phyloP scores from a whole-genome alignment of 2,888 invertebrate genomes.

The Cheiracanthium punctorium region DNA sequence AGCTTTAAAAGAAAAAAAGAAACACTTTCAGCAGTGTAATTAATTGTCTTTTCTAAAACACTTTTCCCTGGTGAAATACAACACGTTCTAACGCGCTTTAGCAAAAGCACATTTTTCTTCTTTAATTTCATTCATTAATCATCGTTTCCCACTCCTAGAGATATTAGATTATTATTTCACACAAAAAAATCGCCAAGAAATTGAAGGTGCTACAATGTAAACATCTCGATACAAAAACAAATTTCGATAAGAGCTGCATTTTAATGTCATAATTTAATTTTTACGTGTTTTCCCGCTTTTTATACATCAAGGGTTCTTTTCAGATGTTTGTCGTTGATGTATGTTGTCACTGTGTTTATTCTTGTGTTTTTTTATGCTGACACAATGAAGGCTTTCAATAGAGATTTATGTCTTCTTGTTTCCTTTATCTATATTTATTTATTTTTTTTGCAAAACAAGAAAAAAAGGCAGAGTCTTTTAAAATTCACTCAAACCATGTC shows the following conservation, averaged over 20 bases:
- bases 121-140: background rate
- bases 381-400: background rate
- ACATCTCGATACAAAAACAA: background rate
- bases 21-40: no score
- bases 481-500: background rate
- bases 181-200: background rate
- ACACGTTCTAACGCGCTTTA: background rate
- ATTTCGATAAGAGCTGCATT: background rate
- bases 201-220: background rate
- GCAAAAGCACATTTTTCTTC: background rate
- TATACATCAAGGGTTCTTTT: background rate
- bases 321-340: background rate
- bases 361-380: background rate
- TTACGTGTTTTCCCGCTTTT: background rate
- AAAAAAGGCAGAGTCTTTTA: background rate
- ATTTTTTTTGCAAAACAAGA: no score
- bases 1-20: no score
- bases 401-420: no score
- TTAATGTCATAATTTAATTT: slow-evolving; percentile 6
- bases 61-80: background rate
- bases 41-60: background rate
- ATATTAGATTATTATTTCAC: background rate
- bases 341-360: background rate
- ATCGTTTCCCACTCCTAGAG: background rate
- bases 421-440: no score